Evolutionary conservation across 2,113 vertebrate genomes (phyloP), one percentile per base, ranked within the genome.

Genomic region (Peromyscus maniculatus): DNA sequence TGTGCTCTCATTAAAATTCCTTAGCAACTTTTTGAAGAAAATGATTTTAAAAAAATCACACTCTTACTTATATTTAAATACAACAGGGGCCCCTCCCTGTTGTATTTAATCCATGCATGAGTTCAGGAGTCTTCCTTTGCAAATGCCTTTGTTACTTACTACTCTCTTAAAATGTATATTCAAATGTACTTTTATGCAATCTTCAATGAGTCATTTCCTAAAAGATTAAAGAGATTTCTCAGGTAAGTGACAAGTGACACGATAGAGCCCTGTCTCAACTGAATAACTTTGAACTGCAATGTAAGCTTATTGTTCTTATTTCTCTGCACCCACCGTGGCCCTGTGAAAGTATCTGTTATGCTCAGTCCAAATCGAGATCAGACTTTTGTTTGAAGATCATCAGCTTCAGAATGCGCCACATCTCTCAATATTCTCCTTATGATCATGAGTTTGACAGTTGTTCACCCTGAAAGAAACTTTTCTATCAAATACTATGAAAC

Each of bases 301-400:
- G 12, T 31, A 49, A 64, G 13, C 9, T 17, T 10, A 1, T 46
- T 11, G 6, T 19, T 3, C 2, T 33, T n/a, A 21, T 22, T 82
- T 77, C 5, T 52, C 10, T 89, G 7, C 9, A 64, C 12, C 1
- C 0, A 7, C 17, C 31, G 19, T 5, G n/a, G 39, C 46, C 24
- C 21, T 43, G 3, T 0, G 1, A 79, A 46, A 1, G 7, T 8
- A 9, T 13, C 15, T 19, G 59, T 52, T 43, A 28, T 12, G 0
- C 33, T 69, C 36, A 24, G 36, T 55, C 5, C 33, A 62, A 16
- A 31, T 36, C 17, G 10, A 43, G 15, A n/a, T 11, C n/a, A 75
- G 49, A 71, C 5, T n/a, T 49, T 24, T 66, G 24, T 24, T 5
- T 21, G 90, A 46, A 72, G 71, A 39, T 3, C 22, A 6, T 69